Base-by-base conservation (phyloP, 2,797 vertebrate genomes). In the Graptemys geographica region DNA sequence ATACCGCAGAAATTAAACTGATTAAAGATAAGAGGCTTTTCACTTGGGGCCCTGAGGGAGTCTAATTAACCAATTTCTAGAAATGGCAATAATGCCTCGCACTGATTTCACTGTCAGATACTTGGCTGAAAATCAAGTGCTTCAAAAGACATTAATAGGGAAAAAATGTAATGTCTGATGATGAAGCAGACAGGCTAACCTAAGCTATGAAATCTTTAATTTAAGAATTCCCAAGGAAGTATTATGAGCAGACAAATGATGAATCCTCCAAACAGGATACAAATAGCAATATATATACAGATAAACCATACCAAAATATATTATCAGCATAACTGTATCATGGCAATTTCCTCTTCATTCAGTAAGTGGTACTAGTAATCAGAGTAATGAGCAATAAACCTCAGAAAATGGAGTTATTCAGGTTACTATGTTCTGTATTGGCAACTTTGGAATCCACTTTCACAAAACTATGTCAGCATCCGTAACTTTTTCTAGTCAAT, bases 41-140 rank as follows among this genome's bases (percentile, higher is more conserved):
- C 81, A 89, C 92, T 76, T 47, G 88, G 81, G 49, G 55, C 94
- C 96, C 93, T 96, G 37, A 92, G 91, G 97, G 92, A 91, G 2
- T 83, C 56, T 96, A 95, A 97, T 97, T 95, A 96, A 95, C 89
- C 82, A 52, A 83, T 91, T 97, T 92, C 83, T 81, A 94, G 84
- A 92, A 96, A 93, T 41, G 23, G 8, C 31, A 90, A 84, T 56
- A 87, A 95, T 95, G 78, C 81, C 87, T 94, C 94, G 80, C 83
- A 81, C 37, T 87, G 90, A 93, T 95, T 93, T 94, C 92, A 76
- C 79, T 96, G 94, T 93, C 94, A 97, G 90, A 90, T 95, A 94
- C 86, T 97, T 98, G 97, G 95, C 97, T 94, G 92, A 82, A 96
- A 96, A 91, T 95, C 96, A 96, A 96, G 81, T 91, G 78, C 81